Evolutionary conservation across 23 tunicate genomes (phyloP), one percentile per base, ranked within the genome.

Genomic region (Clavelina lepadiformis): DNA sequence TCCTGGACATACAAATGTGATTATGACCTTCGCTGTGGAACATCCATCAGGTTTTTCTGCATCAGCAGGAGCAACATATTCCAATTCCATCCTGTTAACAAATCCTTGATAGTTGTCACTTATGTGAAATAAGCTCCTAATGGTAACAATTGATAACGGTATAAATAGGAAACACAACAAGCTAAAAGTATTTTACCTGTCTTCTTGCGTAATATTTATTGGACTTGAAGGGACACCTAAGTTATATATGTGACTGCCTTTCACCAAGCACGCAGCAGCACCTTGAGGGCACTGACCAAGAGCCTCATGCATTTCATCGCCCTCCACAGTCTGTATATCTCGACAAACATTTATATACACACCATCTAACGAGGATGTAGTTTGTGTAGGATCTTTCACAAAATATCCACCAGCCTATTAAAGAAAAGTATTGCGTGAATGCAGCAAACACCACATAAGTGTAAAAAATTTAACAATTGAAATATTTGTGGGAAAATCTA

Each of bases 321-420:
- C 46, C 0, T 33, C 31, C 38, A 28, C 49, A 15, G 74, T 19
- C 0, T 64, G 66, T 2, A 82, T 73, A 35, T 82, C 69, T 4
- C 80, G 74, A 47, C 89, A 82, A 6, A 82, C 89, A 45, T 82
- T 82, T 23, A 82, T 82, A 52, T 73, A 66, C 31, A 82, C 53
- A 1, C 72, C 73, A 36, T 73, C 75, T 5, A 28, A 6, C 4
- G 27, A 37, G 3, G 58, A 27, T 46, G 28, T 46, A 1, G 35
- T 44, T 21, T 24, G 15, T 3, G 78, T 50, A 29, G 86, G 86
- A 58, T 80, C 78, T 5, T 45, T 63, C 46, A 80, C 71, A 52
- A 28, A 47, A 72, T 80, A 45, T 32, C 78, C 78, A 0, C 78
- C 78, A 15, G 24, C 24, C 86, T 80, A 41, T 15, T n/a, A 71